phyloP scores from a whole-genome alignment of 2,888 invertebrate genomes.

The Philereme vetulata region DNA sequence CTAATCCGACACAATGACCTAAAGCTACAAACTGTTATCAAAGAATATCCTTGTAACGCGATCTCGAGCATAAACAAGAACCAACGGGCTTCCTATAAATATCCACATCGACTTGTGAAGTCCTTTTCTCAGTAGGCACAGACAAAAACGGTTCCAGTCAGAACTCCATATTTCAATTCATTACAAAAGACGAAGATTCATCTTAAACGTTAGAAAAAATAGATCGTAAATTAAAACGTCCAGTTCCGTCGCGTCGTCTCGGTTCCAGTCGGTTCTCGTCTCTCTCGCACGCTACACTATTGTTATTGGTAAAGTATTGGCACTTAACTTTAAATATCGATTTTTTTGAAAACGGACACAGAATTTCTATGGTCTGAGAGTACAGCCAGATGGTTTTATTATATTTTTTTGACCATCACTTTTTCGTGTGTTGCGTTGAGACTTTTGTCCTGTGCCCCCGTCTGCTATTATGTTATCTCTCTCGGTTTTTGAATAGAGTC shows the following conservation, averaged over 20 bases:
- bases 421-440: slow-evolving; percentile 73
- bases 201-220: slow-evolving; percentile 75
- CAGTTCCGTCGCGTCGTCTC: slow-evolving; percentile 61
- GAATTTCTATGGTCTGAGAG: slow-evolving; percentile 65
- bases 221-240: slow-evolving; percentile 81
- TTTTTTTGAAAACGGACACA: slow-evolving; percentile 67
- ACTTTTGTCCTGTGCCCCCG: slow-evolving; percentile 76
- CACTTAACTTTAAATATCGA: slow-evolving; percentile 78
- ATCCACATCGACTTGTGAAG: slow-evolving; percentile 78
- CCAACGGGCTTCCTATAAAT: slow-evolving; percentile 61
- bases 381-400: slow-evolving; percentile 74
- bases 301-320: slow-evolving; percentile 73
- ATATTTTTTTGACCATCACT: slow-evolving; percentile 61
- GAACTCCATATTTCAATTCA: slow-evolving; percentile 78
- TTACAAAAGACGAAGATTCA: slow-evolving; percentile 80
- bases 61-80: slow-evolving; percentile 66
- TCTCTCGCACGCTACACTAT: slow-evolving; percentile 64
- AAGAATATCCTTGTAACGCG: slow-evolving; percentile 68
- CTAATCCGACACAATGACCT: slow-evolving; percentile 61
- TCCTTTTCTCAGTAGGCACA: slow-evolving; percentile 76
- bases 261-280: slow-evolving; percentile 57
- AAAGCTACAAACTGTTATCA: slow-evolving; percentile 65
- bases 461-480: slow-evolving; percentile 77
- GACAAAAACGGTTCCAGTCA: slow-evolving; percentile 71
- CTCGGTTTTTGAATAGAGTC: slow-evolving; percentile 69